Conservation (phyloP, 2,113 vertebrate species). For the Anolis sagrei region DNA sequence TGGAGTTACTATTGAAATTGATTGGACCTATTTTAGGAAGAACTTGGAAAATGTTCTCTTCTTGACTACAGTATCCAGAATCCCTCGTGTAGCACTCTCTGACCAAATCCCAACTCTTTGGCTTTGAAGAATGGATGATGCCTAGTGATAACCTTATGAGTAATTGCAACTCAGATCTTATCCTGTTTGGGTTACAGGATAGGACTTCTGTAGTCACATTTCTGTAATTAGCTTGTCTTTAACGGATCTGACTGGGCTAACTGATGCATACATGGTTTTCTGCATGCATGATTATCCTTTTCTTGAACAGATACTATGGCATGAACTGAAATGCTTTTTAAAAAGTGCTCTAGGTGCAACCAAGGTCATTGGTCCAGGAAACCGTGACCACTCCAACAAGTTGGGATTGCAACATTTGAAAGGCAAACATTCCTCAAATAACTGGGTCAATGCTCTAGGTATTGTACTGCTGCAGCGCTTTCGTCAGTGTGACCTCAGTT, state of each 20-base stretch:
- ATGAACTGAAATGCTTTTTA: conserved; percentile 4
- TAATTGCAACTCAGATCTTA: conserved; percentile 46
- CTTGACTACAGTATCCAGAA: background rate
- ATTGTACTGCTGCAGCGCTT: conserved; percentile 12
- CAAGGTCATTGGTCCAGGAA: conserved; percentile 48
- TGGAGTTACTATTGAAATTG: background rate
- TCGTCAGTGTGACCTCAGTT: conserved; percentile 37
- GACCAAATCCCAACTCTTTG: no score
- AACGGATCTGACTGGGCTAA: conserved; percentile 23
- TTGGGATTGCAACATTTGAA: conserved; percentile 27
- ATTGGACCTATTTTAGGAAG: background rate
- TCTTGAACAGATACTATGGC: conserved; percentile 35
- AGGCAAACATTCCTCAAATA: conserved; percentile 54
- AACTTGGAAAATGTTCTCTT: background rate
- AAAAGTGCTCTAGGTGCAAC: conserved; percentile 14
- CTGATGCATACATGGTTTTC: conserved; percentile 31
- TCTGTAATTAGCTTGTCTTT: conserved; percentile 32
- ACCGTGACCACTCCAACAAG: conserved; percentile 26
- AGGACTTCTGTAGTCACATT: conserved; percentile 24
- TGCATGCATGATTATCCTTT: conserved; percentile 18
- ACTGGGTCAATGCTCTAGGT: conserved; percentile 4
- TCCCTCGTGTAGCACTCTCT: no score
- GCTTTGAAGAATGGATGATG: conserved; percentile 19
- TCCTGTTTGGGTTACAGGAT: conserved; percentile 19
- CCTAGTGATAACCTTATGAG: conserved; percentile 14